phyloP scores from a whole-genome alignment of 2,113 vertebrate species.

The Aegithalos caudatus region DNA sequence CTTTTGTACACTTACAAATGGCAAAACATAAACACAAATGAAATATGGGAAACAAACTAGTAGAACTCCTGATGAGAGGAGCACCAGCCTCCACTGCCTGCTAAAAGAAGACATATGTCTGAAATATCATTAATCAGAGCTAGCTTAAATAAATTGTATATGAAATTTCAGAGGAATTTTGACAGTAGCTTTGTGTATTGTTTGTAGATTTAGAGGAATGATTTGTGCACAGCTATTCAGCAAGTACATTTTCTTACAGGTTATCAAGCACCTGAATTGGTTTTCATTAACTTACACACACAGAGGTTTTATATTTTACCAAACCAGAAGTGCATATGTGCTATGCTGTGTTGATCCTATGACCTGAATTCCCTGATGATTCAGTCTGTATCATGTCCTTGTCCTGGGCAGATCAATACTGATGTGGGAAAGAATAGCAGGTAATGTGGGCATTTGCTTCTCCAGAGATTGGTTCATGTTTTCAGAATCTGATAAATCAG shows the following conservation, averaged over 20 bases:
- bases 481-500: background rate
- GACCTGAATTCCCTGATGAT: background rate
- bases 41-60: slow-evolving; percentile 1
- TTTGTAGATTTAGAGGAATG: background rate
- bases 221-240: background rate
- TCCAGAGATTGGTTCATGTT: background rate
- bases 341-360: background rate
- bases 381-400: background rate
- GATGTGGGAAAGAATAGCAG: background rate
- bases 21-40: background rate
- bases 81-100: background rate
- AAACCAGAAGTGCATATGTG: rapidly evolving
- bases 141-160: background rate
- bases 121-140: background rate
- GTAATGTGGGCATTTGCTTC: background rate
- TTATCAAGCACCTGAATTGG: background rate
- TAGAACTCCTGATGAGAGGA: background rate
- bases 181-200: background rate
- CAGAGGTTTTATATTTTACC: background rate
- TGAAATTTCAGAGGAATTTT: background rate
- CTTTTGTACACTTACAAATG: background rate
- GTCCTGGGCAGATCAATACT: background rate
- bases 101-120: background rate
- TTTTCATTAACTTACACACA: background rate
- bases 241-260: background rate